These are phyloP conservation scores for Pomatostomus ruficeps DNA, from an alignment of 2,113 vertebrate species.

Conservation along the genomic window DNA sequence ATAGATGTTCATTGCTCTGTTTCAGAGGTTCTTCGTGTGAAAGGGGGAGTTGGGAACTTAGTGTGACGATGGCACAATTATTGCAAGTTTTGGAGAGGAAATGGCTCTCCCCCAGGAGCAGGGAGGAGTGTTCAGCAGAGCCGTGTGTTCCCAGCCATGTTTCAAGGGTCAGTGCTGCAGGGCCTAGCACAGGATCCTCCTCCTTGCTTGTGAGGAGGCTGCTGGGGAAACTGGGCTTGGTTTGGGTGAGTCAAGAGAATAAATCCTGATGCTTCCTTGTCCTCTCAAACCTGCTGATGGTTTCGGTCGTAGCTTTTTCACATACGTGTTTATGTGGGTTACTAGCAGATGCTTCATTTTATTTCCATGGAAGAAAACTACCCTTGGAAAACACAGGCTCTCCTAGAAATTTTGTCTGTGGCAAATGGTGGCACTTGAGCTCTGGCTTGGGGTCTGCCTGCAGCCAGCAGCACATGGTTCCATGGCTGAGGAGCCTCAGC, in stretches of 20 bases:
- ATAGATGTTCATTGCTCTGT: not conserved
- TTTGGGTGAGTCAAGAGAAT: not conserved
- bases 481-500: not conserved
- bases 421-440: not conserved
- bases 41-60: not conserved
- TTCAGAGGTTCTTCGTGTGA: not conserved
- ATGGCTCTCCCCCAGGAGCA: not conserved
- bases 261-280: not conserved
- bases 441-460: not conserved
- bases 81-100: not conserved
- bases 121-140: not conserved
- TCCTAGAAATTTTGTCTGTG: not conserved
- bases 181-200: not conserved
- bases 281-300: not conserved
- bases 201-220: rapidly evolving
- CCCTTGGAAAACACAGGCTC: not conserved
- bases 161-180: not conserved
- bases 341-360: not conserved
- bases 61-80: not conserved
- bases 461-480: not conserved
- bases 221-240: not conserved
- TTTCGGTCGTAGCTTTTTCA: not conserved
- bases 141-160: not conserved
- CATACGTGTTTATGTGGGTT: rapidly evolving
- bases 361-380: not conserved